Base-by-base conservation (phyloP, 2,113 vertebrate species). In the Bujurquina vittata region DNA sequence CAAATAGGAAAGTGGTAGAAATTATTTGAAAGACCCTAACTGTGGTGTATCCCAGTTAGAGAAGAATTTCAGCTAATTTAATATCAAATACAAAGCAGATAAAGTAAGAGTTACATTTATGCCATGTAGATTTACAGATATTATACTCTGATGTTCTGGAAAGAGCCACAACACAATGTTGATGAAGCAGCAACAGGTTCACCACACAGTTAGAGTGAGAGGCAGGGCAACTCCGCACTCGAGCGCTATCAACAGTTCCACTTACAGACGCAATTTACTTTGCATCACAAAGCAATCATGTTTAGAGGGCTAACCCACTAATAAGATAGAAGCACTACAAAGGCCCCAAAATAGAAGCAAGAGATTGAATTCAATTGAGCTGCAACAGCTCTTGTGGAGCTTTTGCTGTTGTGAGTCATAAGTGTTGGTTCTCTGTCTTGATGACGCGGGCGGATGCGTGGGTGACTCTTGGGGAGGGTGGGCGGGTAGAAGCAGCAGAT, bases 261-360 rank as follows among this genome's bases (percentile, higher is more conserved):
- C 88, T 85, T 82, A 84, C 18, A 62, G 63, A 65, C 10, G 57
- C 67, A 86, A 85, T 94, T 94, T 84, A 86, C 65, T 93, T 89
- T 83, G 91, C 93, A 93, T 94, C 88, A 92, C 87, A 92, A 91
- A 88, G 77, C 81, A 75, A 87, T 83, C 60, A 35, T 86, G 85
- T 43, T 75, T 56, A 83, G 81, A 92, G 75, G 61, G 73, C 77
- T 84, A 75, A 77, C 46, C 78, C 77, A 62, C 81, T 87, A 80
- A 81, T 80, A 78, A 88, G 84, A 65, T 74, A 79, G 72, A 83
- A 84, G 81, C 81, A 80, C 81, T 58, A 81, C 69, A 90, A 65
- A 81, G 72, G 29, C 20, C 82, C 79, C 26, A 86, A 91, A 93
- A 92, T 91, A 91, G 89, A 86, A 84, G 60, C 88, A 77, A 78